Base-by-base conservation (phyloP, 1,140 invertebrate species). In the Dolichoris vasculosae region DNA sequence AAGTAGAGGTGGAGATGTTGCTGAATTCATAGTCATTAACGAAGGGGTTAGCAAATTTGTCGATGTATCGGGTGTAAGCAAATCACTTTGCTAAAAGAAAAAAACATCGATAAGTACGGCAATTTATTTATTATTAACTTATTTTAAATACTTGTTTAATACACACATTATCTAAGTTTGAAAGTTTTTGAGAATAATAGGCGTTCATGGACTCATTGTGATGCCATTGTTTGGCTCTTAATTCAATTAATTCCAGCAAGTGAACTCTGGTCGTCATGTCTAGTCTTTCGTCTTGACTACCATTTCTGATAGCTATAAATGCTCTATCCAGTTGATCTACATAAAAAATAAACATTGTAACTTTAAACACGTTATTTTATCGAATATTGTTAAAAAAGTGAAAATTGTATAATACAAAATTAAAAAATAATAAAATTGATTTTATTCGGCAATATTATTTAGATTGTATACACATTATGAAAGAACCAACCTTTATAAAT, bases 201-300 rank as follows among this genome's bases (percentile, higher is more conserved):
- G 95, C 95, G 92, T 95, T 96, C 93, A 97, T 95, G 86, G 96
- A 95, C 92, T 97, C 96, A 87, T 95, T 95, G 82, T 95, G 95
- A 89, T 96, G 95, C 97, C 97, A 98, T 89, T 96, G 95, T 91
- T 97, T 97, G 77, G 97, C 97, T 91, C 97, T 94, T 87, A 98
- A 94, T 94, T 98, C 97, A 87, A 98, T 97, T 63, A 98, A 93
- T 94, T 98, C 97, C 89, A 98, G 94, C 87, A 98, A 94, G 93
- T 97, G 96, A 90, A 97, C 94, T 92, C 97, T 95, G 89, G 96
- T 96, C 90, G 96, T 95, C 90, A 96, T 95, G 92, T 97, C 97
- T 87, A 98, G 94, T 90, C 95, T 95, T 84, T 94, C 93, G 93
- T 97, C 96, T 92, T 97, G 96, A 89, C 96, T 97, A 90, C 96